A percentile compares a stretch with the other conserved stretches of the same genome.
These are phyloP conservation scores for Glaucidium brasilianum DNA, from an alignment of 2,113 vertebrate species.

Conservation along the genomic window DNA sequence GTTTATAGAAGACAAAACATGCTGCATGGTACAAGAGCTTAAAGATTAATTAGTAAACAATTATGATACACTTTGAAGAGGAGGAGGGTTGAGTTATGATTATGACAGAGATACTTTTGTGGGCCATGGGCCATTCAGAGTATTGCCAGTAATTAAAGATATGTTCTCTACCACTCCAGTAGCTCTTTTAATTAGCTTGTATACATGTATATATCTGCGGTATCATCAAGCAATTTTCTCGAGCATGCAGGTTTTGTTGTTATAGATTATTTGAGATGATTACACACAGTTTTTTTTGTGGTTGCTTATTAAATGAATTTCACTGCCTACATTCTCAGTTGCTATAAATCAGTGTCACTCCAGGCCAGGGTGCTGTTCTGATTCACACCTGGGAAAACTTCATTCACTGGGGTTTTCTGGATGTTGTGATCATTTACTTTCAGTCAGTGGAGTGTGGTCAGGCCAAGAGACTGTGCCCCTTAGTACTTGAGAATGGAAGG, in stretches of 20 bases:
- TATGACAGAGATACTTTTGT: conserved; percentile 19
- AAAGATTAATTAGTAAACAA: conserved; percentile 60
- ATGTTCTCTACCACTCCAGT: neutral
- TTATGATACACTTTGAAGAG: conserved; percentile 54
- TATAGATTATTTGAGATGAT: conserved; percentile 42
- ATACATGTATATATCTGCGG: conserved; percentile 35
- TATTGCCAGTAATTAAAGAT: conserved; percentile 47
- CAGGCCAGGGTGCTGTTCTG: neutral
- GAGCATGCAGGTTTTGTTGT: conserved; percentile 25
- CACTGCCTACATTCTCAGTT: neutral
- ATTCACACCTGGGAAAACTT: neutral
- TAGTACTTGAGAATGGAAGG: neutral
- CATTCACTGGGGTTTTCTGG: neutral
- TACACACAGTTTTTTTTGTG: neutral
- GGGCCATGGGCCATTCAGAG: conserved; percentile 17
- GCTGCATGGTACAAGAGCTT: conserved; percentile 4
- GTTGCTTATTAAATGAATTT: conserved; percentile 16
- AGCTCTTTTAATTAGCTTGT: conserved; percentile 44
- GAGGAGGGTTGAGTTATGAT: conserved; percentile 11
- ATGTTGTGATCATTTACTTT: neutral
- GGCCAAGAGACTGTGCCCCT: neutral
- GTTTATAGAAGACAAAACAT: conserved; percentile 26
- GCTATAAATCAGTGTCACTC: conserved; percentile 7
- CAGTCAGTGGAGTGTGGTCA: neutral
- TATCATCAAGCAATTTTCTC: conserved; percentile 39